Percentiles rank a stretch among this genome's conserved stretches.
These are phyloP conservation scores for Musca vetustissima DNA, from an alignment of 1,140 invertebrate genomes.

Conservation along the genomic window DNA sequence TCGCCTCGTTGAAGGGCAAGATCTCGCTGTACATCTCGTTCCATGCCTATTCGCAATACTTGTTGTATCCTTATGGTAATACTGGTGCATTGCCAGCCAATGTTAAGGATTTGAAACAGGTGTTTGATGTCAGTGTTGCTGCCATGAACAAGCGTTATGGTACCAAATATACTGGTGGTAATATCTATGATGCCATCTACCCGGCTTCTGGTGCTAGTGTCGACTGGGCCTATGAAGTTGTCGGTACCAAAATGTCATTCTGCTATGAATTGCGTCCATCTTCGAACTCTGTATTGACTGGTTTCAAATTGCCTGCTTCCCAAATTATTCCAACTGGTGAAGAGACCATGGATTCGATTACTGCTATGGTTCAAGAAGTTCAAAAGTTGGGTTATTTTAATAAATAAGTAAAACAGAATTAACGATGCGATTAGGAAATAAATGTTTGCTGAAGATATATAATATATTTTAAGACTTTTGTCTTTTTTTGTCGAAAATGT, in stretches of 20 bases:
- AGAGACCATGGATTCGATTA: slow-evolving; percentile 69
- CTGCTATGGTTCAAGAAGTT: slow-evolving; percentile 63
- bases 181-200: slow-evolving; percentile 59
- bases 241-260: slow-evolving; percentile 56
- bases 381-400: slow-evolving; percentile 48
- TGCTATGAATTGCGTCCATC: slow-evolving; percentile 69
- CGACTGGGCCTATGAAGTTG: slow-evolving; percentile 72
- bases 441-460: too few relatives aligned
- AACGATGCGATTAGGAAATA: too few relatives aligned
- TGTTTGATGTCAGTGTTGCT: slow-evolving; percentile 53
- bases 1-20: slow-evolving; percentile 48
- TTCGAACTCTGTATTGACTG: slow-evolving; percentile 59
- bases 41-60: slow-evolving; percentile 58
- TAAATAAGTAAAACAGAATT: too few relatives aligned
- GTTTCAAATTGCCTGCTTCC: slow-evolving; percentile 73
- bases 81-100: slow-evolving; percentile 43
- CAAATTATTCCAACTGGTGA: slow-evolving; percentile 75
- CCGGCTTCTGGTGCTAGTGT: slow-evolving; percentile 61
- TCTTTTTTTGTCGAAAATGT: too few relatives aligned
- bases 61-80: slow-evolving; percentile 57
- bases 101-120: slow-evolving; percentile 38
- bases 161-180: slow-evolving; percentile 58
- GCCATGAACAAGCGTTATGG: slow-evolving; percentile 55
- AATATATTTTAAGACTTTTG: too few relatives aligned
- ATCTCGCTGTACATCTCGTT: slow-evolving; percentile 57